Evolutionary conservation across 2,888 invertebrate species (phyloP), one percentile per base, ranked within the genome.

Genomic region (Poecilus cupreus): DNA sequence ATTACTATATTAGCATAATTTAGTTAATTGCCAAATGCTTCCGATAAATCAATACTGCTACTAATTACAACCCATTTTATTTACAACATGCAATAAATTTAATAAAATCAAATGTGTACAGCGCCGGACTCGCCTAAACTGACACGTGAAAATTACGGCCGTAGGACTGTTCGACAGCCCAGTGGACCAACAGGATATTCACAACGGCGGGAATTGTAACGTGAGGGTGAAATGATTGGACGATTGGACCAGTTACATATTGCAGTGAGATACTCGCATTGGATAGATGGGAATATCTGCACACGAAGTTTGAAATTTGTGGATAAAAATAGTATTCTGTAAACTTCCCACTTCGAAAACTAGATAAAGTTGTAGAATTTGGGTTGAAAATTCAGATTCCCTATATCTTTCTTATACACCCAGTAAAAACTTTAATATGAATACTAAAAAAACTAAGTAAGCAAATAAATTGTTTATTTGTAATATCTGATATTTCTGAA

Each of bases 81-180:
- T 64, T 78, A 78, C 78, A 78, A 49, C 78, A 16, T 49, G 64
- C 68, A 78, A 78, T 78, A 78, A 78, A 78, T 78, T 78, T 64
- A 78, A 68, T 78, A 78, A 78, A 78, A 78, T 68, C 43, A 78
- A 78, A 64, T 78, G 64, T 49, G 37, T 32, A 32, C 46, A 72
- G 43, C 10, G n/a, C 43, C 6, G 43, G 11, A 72, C 64, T 68
- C 8, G 64, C 64, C 37, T 16, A 32, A 24, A 32, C 64, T 68
- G 64, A 68, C 64, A 68, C 32, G 10, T 32, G 8, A 68, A 37
- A 68, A 68, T 68, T 68, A 68, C 64, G 18, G 64, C 18, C 37
- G 32, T 68, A 32, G 32, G 37, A 13, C n/a, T 16, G 64, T 68
- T 68, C 64, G 64, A 68, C 64, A 68, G 10, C 11, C 6, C 37